Conservation (phyloP, 2,797 vertebrate genomes). For the Coreius guichenoti region DNA sequence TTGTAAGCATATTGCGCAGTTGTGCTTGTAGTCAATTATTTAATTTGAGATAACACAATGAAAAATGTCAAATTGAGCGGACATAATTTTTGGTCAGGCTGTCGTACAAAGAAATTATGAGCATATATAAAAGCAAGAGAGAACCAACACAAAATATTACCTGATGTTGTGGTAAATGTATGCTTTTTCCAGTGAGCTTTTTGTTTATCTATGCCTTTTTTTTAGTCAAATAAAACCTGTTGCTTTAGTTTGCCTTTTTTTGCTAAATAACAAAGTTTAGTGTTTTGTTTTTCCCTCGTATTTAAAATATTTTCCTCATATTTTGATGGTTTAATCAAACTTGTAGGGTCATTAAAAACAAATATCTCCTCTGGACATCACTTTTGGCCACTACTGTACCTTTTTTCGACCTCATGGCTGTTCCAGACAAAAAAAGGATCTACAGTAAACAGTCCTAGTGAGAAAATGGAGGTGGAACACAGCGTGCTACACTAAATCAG, state of each 20-base stretch:
- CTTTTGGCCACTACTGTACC: not conserved
- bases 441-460: not conserved
- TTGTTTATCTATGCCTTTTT: too few relatives aligned
- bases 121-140: not conserved
- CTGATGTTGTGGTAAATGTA: not conserved
- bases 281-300: not conserved
- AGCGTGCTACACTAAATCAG: constrained; percentile 29
- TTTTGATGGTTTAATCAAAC: not conserved
- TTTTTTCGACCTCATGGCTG: not conserved
- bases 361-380: not conserved
- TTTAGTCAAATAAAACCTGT: not conserved
- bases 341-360: not conserved
- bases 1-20: not conserved
- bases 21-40: too few relatives aligned
- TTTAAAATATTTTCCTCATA: too few relatives aligned
- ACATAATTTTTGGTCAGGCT: not conserved
- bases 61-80: not conserved
- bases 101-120: not conserved
- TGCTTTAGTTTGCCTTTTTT: not conserved
- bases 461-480: not conserved
- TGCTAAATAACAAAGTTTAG: not conserved
- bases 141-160: not conserved
- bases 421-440: constrained; percentile 5
- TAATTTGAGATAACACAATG: not conserved
- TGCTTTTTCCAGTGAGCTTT: too few relatives aligned